These are phyloP conservation scores for Clistopyga incitator DNA, from an alignment of 2,888 invertebrate species.

Conservation along the genomic window DNA sequence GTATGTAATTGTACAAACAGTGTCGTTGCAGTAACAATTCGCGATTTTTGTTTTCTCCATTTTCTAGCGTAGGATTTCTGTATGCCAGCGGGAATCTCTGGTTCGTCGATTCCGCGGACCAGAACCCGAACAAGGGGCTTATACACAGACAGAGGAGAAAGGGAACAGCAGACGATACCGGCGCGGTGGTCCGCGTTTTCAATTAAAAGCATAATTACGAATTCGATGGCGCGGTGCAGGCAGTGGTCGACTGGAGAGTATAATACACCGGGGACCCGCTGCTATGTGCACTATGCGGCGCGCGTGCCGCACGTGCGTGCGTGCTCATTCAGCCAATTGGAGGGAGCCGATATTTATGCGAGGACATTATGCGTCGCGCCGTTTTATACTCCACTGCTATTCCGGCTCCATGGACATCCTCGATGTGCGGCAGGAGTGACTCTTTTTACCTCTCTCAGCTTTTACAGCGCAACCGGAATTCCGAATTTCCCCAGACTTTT, in stretches of 20 bases:
- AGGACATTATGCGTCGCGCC: conserved; percentile 74
- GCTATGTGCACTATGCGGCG: conserved; percentile 61
- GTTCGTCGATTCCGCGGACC: conserved; percentile 28
- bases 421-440: conserved; percentile 43
- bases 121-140: conserved; percentile 30
- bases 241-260: conserved; percentile 35
- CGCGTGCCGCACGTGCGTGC: conserved; percentile 75
- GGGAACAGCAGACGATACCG: conserved; percentile 57
- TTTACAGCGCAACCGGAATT: neutral
- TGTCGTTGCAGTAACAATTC: neutral
- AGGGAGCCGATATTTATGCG: conserved; percentile 78
- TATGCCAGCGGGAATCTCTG: conserved; percentile 13
- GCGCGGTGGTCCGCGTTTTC: conserved; percentile 73
- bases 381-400: conserved; percentile 57
- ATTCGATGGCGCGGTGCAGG: conserved; percentile 73
- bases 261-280: conserved; percentile 4
- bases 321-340: conserved; percentile 76
- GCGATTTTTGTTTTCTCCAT: neutral
- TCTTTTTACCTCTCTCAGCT: conserved; percentile 15
- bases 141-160: conserved; percentile 53
- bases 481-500: conserved; percentile 1
- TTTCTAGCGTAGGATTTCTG: conserved; percentile 6
- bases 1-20: neutral
- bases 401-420: conserved; percentile 33
- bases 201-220: conserved; percentile 81